Evolutionary conservation across 2,888 invertebrate genomes (phyloP).

Genomic region (Lypha dubia): DNA sequence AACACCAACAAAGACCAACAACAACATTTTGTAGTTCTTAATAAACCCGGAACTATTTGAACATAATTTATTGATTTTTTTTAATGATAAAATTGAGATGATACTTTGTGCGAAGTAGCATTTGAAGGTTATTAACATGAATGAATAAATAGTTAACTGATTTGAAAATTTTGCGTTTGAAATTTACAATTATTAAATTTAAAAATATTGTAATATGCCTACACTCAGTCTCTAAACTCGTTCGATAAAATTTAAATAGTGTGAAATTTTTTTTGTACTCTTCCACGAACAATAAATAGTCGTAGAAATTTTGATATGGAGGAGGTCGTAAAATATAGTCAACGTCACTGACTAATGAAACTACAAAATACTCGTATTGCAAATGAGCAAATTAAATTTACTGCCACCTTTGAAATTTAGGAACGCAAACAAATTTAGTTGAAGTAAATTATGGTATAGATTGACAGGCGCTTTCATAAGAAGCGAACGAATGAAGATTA

Average conservation of each 20-base stretch:
- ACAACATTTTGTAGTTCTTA: conserved; percentile 14
- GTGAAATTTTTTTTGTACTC: neutral
- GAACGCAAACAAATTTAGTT: conserved; percentile 45
- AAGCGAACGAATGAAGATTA: conserved; percentile 13
- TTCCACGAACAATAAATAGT: conserved; percentile 42
- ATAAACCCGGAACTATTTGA: conserved; percentile 67
- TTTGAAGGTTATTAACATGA: conserved; percentile 1
- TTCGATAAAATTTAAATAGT: neutral
- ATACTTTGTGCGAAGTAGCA: neutral
- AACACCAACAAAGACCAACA: conserved; percentile 53
- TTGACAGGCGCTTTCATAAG: conserved; percentile 63
- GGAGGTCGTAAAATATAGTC: conserved; percentile 34
- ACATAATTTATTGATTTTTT: conserved; percentile 8
- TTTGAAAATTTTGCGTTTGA: neutral
- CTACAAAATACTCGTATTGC: conserved; percentile 35
- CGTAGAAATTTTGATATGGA: neutral
- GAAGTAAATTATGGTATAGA: conserved; percentile 69
- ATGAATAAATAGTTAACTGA: neutral
- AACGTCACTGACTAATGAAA: conserved; percentile 48
- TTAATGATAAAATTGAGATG: neutral
- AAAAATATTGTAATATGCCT: too few species aligned
- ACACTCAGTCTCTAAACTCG: neutral
- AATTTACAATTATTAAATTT: neutral
- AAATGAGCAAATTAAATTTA: conserved; percentile 65
- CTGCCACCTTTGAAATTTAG: conserved; percentile 58